Base-by-base conservation (phyloP, 2,797 vertebrate species). In the Schizopygopsis pylzovi region DNA sequence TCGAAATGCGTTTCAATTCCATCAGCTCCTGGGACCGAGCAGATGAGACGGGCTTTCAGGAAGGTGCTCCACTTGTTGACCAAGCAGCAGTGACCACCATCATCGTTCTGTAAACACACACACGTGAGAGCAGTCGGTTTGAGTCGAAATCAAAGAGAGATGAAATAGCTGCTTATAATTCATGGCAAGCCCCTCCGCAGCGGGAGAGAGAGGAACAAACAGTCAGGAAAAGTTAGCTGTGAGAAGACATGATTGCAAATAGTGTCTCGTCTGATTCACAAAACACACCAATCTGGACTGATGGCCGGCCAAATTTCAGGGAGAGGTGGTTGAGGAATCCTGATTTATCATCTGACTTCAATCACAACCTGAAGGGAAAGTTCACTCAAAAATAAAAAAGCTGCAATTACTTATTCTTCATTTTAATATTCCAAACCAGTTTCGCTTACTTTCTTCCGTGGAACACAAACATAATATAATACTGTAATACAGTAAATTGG, bases 1-100 rank as follows among this genome's bases (percentile, higher is more conserved):
- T 99, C 97, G 0, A 99, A 99, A 91, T 99, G 97, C 0, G 98
- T 99, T 93, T 99, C 98, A 1, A 99, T 98, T 75, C 98, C 97
- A 0, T 99, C 98, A 0, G 95, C 96, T 12, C 98, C 97, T 0
- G 98, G 98, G 87, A 99, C 98, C 0, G 98, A 99, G 93, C 98
- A 99, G 92, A 99, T 97, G 0, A 99, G 97, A 28, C 98, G 95
- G 0, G 98, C 98, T 92, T 99, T 99, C 90, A 99, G 95, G 93
- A 99, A 99, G 3, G 98, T 98, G 95, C 98, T 99, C 98, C 98
- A 99, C 92, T 99, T 99, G 92, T 99, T 99, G 75, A 99, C 98
- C 84, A 99, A 94, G 88, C 98, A 99, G 94, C 98, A 99, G 94
- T 99, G 98, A 83, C 98, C 98, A 0, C 98, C 98, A 0, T 99